These are phyloP conservation scores for Stenurella melanura DNA, from an alignment of 2,888 invertebrate species.

Conservation along the genomic window DNA sequence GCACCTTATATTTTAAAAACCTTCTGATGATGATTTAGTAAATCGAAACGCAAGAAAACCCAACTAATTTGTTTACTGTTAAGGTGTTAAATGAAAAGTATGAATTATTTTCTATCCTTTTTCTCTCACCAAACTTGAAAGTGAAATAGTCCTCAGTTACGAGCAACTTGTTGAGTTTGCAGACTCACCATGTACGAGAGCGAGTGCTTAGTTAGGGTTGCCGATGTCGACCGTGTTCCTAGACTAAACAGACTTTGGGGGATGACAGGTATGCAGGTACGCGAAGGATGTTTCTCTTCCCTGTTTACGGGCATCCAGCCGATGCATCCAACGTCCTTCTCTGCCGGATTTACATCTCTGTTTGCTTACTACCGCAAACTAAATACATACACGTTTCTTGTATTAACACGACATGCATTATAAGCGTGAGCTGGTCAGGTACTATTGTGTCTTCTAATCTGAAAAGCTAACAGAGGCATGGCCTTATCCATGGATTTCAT, in stretches of 20 bases:
- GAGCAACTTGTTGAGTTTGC: not conserved
- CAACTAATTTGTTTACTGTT: no score
- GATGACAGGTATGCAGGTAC: slow-evolving; percentile 23
- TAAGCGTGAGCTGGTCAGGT: not conserved
- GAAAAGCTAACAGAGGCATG: not conserved
- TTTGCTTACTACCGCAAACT: not conserved
- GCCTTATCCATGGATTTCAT: not conserved
- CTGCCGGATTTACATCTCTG: slow-evolving; percentile 4
- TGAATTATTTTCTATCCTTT: no score
- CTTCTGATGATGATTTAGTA: no score
- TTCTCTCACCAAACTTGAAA: no score
- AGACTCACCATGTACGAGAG: not conserved
- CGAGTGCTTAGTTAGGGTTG: not conserved
- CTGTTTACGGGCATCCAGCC: slow-evolving; percentile 1
- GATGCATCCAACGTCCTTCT: not conserved
- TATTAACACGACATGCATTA: not conserved
- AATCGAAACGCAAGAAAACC: no score
- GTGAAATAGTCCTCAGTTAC: no score
- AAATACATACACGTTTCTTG: not conserved
- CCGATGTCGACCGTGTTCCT: not conserved
- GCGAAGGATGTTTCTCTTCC: slow-evolving; percentile 4
- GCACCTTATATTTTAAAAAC: no score
- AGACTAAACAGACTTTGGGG: slow-evolving; percentile 24
- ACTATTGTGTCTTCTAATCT: not conserved
- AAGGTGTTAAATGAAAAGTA: no score